Percentiles rank a stretch among this genome's conserved stretches.
These are phyloP conservation scores for Drosophila funebris DNA, from an alignment of 1,140 invertebrate genomes.

Conservation along the genomic window DNA sequence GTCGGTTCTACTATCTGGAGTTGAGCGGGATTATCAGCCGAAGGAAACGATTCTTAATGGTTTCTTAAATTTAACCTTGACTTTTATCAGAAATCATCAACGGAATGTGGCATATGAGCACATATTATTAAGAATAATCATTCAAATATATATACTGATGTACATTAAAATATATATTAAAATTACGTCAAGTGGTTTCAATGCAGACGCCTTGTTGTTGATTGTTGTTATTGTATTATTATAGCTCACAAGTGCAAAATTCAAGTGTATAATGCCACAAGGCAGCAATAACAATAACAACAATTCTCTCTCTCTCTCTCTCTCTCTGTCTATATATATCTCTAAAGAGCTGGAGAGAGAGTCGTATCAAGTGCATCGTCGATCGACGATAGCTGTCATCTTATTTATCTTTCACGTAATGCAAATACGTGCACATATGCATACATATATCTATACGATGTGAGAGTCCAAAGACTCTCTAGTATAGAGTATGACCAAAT, in stretches of 20 bases:
- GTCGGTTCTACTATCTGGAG: slow-evolving; percentile 15
- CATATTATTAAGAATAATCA: slow-evolving; percentile 6
- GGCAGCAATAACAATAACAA: slow-evolving; percentile 14
- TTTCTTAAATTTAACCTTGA: slow-evolving; percentile 36
- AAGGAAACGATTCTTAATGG: slow-evolving; percentile 26
- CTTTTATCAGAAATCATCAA: slow-evolving; percentile 16
- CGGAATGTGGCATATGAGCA: neutral
- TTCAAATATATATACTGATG: slow-evolving; percentile 4
- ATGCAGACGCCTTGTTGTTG: slow-evolving; percentile 29
- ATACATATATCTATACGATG: neutral
- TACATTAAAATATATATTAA: slow-evolving; percentile 13
- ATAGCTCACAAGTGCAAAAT: slow-evolving; percentile 10
- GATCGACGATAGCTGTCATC: slow-evolving; percentile 13
- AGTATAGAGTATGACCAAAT: slow-evolving; percentile 42
- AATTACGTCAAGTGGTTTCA: slow-evolving; percentile 38
- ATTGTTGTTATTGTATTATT: slow-evolving; percentile 25
- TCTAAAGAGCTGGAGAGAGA: neutral
- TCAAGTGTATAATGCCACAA: slow-evolving; percentile 16
- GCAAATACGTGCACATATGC: slow-evolving; percentile 13
- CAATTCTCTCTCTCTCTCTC: slow-evolving; percentile 2
- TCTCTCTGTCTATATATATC: neutral
- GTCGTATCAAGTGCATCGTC: slow-evolving; percentile 1
- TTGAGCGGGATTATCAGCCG: slow-evolving; percentile 28
- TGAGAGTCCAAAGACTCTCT: neutral
- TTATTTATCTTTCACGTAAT: slow-evolving; percentile 21